Evolutionary conservation across 2,797 vertebrate genomes (phyloP).

Genomic region (Malurus splendens): DNA sequence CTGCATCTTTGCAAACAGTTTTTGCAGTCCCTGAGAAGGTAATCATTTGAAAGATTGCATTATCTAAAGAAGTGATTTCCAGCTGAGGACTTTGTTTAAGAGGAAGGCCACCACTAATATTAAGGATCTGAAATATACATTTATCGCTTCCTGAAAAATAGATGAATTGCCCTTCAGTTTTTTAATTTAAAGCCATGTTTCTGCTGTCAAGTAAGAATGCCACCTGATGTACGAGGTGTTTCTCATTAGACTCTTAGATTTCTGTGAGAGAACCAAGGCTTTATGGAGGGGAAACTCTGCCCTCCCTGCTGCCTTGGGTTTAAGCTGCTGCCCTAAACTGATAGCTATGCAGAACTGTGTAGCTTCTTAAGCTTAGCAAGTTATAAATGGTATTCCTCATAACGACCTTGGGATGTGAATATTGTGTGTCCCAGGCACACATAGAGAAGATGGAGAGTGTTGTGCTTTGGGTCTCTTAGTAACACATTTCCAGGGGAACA

Average conservation of each 20-base stretch:
- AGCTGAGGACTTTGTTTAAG: background rate
- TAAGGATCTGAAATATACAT: background rate
- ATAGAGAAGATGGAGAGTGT: background rate
- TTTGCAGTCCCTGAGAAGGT: background rate
- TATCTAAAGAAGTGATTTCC: background rate
- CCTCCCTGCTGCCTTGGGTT: background rate
- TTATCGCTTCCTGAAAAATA: background rate
- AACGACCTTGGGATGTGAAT: background rate
- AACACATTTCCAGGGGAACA: background rate
- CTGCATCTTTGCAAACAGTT: background rate
- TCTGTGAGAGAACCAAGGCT: background rate
- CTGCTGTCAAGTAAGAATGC: background rate
- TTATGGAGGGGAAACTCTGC: background rate
- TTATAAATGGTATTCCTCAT: slow-evolving; percentile 1
- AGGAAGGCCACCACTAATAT: background rate
- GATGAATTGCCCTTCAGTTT: background rate
- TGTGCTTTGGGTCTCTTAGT: background rate
- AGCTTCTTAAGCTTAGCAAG: slow-evolving; percentile 17
- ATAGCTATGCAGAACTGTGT: background rate
- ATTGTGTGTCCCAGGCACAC: background rate
- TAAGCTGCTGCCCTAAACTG: background rate
- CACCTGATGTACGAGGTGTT: background rate
- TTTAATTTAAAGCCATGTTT: background rate
- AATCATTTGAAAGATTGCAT: background rate
- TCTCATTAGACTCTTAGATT: background rate